Conservation (phyloP, 1,140 invertebrate species). For the Euwallacea similis region DNA sequence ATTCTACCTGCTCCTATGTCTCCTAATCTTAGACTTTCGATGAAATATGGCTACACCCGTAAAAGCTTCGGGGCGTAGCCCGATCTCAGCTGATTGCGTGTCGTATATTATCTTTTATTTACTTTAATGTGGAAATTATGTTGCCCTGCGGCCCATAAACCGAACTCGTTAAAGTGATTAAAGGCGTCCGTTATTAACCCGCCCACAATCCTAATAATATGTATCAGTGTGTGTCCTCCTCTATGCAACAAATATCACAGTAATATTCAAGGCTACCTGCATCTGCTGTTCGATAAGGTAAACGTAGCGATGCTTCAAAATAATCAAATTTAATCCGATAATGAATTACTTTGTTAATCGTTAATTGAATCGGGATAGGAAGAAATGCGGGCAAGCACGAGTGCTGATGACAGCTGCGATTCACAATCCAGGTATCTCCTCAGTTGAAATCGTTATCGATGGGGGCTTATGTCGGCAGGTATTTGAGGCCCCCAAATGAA, state of each 20-base stretch:
- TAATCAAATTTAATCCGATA: not conserved
- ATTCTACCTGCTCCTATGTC: too few relatives aligned
- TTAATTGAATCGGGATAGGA: conserved; percentile 44
- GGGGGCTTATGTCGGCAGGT: not conserved
- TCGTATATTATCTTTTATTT: conserved; percentile 2
- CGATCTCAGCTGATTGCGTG: not conserved
- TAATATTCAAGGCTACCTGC: too few relatives aligned
- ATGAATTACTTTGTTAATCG: conserved; percentile 26
- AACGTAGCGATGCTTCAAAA: too few relatives aligned
- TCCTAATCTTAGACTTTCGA: too few relatives aligned
- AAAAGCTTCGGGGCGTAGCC: not conserved
- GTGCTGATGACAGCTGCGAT: conserved; percentile 43
- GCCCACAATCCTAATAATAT: too few relatives aligned
- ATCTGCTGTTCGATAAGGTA: too few relatives aligned
- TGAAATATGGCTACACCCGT: too few relatives aligned
- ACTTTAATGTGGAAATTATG: conserved; percentile 3
- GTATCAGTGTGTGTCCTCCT: too few relatives aligned
- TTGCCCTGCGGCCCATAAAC: conserved; percentile 1
- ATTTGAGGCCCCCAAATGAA: too few relatives aligned
- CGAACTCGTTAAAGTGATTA: not conserved
- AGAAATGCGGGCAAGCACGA: conserved; percentile 40
- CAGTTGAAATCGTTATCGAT: not conserved
- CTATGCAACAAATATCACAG: too few relatives aligned
- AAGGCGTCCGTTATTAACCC: not conserved
- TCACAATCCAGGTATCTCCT: conserved; percentile 34